Percentiles rank a stretch among this genome's conserved stretches.
Conservation (phyloP, 2,888 invertebrate genomes). For the Cremastinae sp. region DNA sequence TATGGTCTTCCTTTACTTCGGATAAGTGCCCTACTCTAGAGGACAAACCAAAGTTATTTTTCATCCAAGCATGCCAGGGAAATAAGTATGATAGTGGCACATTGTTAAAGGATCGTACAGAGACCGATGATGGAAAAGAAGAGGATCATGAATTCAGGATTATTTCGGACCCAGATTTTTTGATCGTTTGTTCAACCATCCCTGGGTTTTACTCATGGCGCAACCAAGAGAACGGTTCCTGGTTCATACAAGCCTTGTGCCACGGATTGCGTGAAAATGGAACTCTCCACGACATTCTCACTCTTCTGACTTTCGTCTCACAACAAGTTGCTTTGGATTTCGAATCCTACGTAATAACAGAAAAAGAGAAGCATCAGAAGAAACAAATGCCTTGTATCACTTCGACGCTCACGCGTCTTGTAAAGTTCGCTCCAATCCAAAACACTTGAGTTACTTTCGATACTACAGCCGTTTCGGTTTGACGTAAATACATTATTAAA, state of each 20-base stretch:
- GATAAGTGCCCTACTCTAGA: slow-evolving; percentile 91
- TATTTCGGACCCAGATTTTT: slow-evolving; percentile 95
- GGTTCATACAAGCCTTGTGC: slow-evolving; percentile 97
- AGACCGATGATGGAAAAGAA: slow-evolving; percentile 89
- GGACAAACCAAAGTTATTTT: slow-evolving; percentile 90
- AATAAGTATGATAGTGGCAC: slow-evolving; percentile 91
- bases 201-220: slow-evolving; percentile 97
- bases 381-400: slow-evolving; percentile 97
- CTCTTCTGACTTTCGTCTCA: slow-evolving; percentile 92
- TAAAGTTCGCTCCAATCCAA: slow-evolving; percentile 83
- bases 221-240: slow-evolving; percentile 95
- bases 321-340: slow-evolving; percentile 94
- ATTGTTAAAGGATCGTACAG: slow-evolving; percentile 85
- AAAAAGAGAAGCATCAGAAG: slow-evolving; percentile 94
- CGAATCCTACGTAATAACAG: slow-evolving; percentile 86
- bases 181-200: slow-evolving; percentile 96
- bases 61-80: slow-evolving; percentile 96
- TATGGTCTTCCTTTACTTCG: slow-evolving; percentile 90
- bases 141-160: slow-evolving; percentile 88
- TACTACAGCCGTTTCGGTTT: slow-evolving; percentile 7
- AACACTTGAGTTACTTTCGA: slow-evolving; percentile 60
- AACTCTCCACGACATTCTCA: slow-evolving; percentile 89
- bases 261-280: slow-evolving; percentile 89
- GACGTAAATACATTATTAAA: too few relatives aligned
- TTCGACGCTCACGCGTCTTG: slow-evolving; percentile 92